Evolutionary conservation across 2,888 invertebrate species (phyloP), one percentile per base, ranked within the genome.

Genomic region (Pardosa pseudoannulata): DNA sequence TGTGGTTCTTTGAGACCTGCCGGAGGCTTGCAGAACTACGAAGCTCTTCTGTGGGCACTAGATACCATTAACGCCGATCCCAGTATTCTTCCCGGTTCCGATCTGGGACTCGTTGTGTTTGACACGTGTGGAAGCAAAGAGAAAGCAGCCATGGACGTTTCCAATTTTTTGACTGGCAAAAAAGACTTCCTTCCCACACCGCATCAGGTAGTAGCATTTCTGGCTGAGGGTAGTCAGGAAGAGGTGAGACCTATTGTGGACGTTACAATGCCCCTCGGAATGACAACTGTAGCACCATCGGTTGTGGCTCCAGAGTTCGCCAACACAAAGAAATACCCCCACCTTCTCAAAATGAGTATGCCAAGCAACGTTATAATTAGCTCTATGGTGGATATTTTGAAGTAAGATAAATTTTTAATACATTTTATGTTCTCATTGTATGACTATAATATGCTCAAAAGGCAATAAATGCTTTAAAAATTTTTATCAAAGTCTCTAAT

Each of bases 41-140:
- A 91, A 89, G 91, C 92, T 3, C 91, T 92, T 79, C 89, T 91
- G 27, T 92, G 91, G 91, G 91, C 91, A 0, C 88, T 91, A 36
- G 89, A 89, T 62, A 89, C 89, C 50, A 88, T 90, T 31, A 89
- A 89, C 41, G 70, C 75, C 0, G 88, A 90, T 76, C 82, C 81
- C 0, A 74, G 89, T 7, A 75, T 90, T 2, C 68, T 90, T 6
- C 89, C 89, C 9, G 90, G 74, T 1, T 81, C 90, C 11, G 88
- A 90, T 36, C 86, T 90, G 7, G 90, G 90, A 28, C 88, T 89
- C 13, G 74, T 90, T 6, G 88, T 90, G 9, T 88, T 90, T 62
- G 90, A 90, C 50, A 91, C 80, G 73, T 92, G 88, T 90, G 91
- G 90, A 80, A 90, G 86, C 41, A 80, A 80, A 36, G 88, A 88